Base-by-base conservation (phyloP, 1,140 invertebrate species). In the Nixonia krombeini region DNA sequence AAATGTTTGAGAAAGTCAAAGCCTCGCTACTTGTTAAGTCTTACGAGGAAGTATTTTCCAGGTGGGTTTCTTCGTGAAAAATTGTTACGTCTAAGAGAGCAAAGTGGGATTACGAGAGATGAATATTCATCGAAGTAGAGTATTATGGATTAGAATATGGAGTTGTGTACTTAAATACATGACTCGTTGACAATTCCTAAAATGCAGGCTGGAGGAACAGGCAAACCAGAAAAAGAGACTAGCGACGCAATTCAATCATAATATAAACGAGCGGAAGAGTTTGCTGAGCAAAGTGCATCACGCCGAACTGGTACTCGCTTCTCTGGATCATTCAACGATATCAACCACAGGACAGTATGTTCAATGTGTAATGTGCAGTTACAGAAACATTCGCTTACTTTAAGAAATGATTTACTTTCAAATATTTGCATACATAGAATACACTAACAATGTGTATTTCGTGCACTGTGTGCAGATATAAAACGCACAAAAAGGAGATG, bases 141-240 rank as follows among this genome's bases (percentile, higher is more conserved):
- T n/a, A n/a, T n/a, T n/a, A n/a, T n/a, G n/a, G n/a, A n/a, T n/a
- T n/a, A n/a, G n/a, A n/a, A n/a, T n/a, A n/a, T n/a, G n/a, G n/a
- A n/a, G n/a, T n/a, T n/a, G n/a, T n/a, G n/a, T n/a, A n/a, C n/a
- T n/a, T n/a, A n/a, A n/a, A n/a, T n/a, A n/a, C n/a, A n/a, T n/a
- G n/a, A n/a, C n/a, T n/a, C n/a, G n/a, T n/a, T n/a, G n/a, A n/a
- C n/a, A n/a, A n/a, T 42, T 52, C 1, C 69, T 83, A 15, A 45
- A 45, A 15, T 86, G 17, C 49, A 90, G 89, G 67, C 74, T 90
- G 12, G 82, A 89, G 64, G 86, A 87, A 58, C 89, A 90, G 72
- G 67, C 76, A 9, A 84, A 82, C 38, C 87, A 90, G 64, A 84
- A 83, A 10, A 75, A 86, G 33, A 75, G 86, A 9, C 72, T 90